Percentiles rank a stretch among this genome's conserved stretches.
These are phyloP conservation scores for Acrobasis repandana DNA, from an alignment of 2,888 invertebrate genomes.

Conservation along the genomic window DNA sequence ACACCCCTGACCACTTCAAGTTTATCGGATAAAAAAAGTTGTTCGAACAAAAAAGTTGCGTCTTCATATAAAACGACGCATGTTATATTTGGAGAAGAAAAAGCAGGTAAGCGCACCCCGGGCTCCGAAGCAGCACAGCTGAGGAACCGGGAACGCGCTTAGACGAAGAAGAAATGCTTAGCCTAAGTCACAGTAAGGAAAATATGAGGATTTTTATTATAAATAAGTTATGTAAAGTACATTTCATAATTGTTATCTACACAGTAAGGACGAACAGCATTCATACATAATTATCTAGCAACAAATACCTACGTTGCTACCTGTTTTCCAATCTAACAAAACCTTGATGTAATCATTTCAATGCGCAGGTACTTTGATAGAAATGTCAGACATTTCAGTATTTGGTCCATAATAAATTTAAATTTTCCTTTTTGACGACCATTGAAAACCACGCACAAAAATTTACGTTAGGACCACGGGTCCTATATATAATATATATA, in stretches of 20 bases:
- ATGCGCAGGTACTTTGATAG: background rate
- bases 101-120: too few species aligned
- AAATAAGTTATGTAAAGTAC: background rate
- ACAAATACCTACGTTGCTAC: conserved; percentile 1
- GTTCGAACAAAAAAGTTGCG: too few species aligned
- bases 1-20: too few species aligned
- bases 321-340: conserved; percentile 3
- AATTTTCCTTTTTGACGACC: too few species aligned
- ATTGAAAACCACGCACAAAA: too few species aligned
- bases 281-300: conserved; percentile 15
- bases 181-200: background rate
- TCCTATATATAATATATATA: too few species aligned
- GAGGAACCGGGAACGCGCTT: too few species aligned
- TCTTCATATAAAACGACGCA: too few species aligned
- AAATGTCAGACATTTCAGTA: background rate
- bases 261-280: conserved; percentile 7
- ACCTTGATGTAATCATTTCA: conserved; percentile 3
- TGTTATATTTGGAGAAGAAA: too few species aligned
- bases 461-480: too few species aligned
- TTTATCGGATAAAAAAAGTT: too few species aligned
- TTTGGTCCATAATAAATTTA: background rate
- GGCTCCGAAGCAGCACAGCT: too few species aligned
- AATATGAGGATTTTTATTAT: background rate
- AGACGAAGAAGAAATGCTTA: background rate
- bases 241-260: conserved; percentile 8